A percentile compares a stretch with the other conserved stretches of the same genome.
These are phyloP conservation scores for Popillia japonica DNA, from an alignment of 1,140 invertebrate species.

Conservation along the genomic window DNA sequence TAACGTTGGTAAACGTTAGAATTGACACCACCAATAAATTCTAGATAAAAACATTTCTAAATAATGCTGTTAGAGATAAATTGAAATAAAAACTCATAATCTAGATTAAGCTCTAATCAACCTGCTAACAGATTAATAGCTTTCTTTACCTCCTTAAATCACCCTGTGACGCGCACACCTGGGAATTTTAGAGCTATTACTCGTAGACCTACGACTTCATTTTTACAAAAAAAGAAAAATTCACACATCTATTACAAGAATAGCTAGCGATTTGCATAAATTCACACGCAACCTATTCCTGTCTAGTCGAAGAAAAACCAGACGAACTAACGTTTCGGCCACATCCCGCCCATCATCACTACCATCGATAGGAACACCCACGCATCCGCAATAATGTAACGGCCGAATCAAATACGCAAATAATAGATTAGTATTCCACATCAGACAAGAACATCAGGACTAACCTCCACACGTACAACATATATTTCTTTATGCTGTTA, in stretches of 20 bases:
- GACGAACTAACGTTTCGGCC: background rate
- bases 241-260: background rate
- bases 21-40: too few relatives aligned
- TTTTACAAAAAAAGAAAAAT: background rate
- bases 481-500: background rate
- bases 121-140: too few relatives aligned
- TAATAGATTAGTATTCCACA: slow-evolving; percentile 2
- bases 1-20: too few relatives aligned
- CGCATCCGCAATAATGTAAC: background rate
- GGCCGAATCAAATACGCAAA: background rate
- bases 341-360: background rate
- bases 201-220: background rate
- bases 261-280: background rate
- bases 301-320: background rate
- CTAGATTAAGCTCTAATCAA: too few relatives aligned
- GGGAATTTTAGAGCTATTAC: background rate
- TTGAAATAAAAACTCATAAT: too few relatives aligned
- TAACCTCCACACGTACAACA: background rate
- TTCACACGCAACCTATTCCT: background rate
- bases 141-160: too few relatives aligned
- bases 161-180: too few relatives aligned
- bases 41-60: too few relatives aligned
- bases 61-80: too few relatives aligned
- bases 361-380: background rate
- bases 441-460: too few relatives aligned